Percentiles rank a stretch among this genome's conserved stretches.
Evolutionary conservation across 37 sponge, comb jelly and placozoan genomes (phyloP).

Genomic region (Ephydatia muelleri): DNA sequence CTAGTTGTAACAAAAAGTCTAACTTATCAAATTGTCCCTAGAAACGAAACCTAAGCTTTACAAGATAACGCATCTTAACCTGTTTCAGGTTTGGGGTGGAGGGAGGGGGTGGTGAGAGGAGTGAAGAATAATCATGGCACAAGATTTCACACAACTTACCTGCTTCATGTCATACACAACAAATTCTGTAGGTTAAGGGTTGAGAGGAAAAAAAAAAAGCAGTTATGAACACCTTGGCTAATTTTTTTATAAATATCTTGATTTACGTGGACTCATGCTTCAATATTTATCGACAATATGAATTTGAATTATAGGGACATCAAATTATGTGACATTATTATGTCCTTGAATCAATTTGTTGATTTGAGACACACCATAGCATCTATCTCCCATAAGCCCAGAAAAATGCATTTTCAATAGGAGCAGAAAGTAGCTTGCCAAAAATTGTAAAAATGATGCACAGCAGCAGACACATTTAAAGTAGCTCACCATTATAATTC

Average conservation of each 20-base stretch:
- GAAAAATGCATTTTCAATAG: not conserved
- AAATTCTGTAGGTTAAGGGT: slow-evolving; percentile 46
- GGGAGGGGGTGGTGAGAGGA: not conserved
- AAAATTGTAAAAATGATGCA: not conserved
- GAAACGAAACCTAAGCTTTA: slow-evolving; percentile 82
- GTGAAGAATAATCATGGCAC: not conserved
- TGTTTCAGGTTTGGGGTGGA: slow-evolving; percentile 6
- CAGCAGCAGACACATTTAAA: not conserved
- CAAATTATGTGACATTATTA: slow-evolving; percentile 1
- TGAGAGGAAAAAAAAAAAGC: not conserved
- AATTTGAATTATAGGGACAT: no score
- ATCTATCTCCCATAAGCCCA: not conserved
- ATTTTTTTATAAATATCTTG: no score
- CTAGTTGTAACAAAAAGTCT: no score
- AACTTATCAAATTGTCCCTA: slow-evolving; percentile 22
- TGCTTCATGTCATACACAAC: slow-evolving; percentile 72
- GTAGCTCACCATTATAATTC: slow-evolving; percentile 85
- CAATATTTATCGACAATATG: no score
- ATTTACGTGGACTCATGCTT: no score
- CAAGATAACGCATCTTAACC: slow-evolving; percentile 83
- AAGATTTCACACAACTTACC: slow-evolving; percentile 9
- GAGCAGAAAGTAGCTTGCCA: not conserved
- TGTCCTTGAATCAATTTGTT: slow-evolving; percentile 4
- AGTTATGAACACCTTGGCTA: not conserved
- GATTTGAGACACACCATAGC: no score